Base-by-base conservation (phyloP, 2,113 vertebrate genomes). In the Caranx melampygus region DNA sequence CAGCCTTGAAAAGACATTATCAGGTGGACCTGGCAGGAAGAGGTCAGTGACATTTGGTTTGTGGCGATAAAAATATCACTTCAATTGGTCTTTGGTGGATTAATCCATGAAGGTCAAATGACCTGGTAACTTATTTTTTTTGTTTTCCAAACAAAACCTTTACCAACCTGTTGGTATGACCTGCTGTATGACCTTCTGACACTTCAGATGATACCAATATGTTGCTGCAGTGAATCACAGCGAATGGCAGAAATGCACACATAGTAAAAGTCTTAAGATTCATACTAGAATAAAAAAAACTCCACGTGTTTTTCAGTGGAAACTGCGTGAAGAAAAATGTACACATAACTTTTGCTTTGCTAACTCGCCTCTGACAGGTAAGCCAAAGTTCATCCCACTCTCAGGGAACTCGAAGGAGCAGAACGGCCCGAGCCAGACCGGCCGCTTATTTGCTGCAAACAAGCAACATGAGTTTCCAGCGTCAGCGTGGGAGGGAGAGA, bases 1-100 rank as follows among this genome's bases (percentile, higher is more conserved):
- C 85, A 69, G 73, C 59, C 86, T 88, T 90, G 89, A 90, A 93
- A 93, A 93, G 51, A 87, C 89, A 93, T 93, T 88, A 92, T 82
- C 83, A 86, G 78, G 69, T 76, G 79, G 78, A 82, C 45, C 13
- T 14, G 6, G 63, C 58, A 34, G n/a, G 65, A 68, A 52, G 58
- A 40, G 37, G 57, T 37, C 5, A 63, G 54, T 0, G 45, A 65
- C 62, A 65, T 73, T 79, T 86, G 58, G 59, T 33, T n/a, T 78
- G 70, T 44, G 47, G n/a, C 2, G 57, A 57, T 76, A 72, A 67
- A 72, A 52, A 47, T 51, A 78, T 49, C 44, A 10, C 7, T n/a
- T 55, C 3, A 62, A 44, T 18, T 0, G 1, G 6, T 47, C 44
- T 45, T 15, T 26, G 8, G 42, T 20, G 13, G 69, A 54, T 35